These are phyloP conservation scores for Meteorus colon DNA, from an alignment of 2,888 invertebrate species.

Conservation along the genomic window DNA sequence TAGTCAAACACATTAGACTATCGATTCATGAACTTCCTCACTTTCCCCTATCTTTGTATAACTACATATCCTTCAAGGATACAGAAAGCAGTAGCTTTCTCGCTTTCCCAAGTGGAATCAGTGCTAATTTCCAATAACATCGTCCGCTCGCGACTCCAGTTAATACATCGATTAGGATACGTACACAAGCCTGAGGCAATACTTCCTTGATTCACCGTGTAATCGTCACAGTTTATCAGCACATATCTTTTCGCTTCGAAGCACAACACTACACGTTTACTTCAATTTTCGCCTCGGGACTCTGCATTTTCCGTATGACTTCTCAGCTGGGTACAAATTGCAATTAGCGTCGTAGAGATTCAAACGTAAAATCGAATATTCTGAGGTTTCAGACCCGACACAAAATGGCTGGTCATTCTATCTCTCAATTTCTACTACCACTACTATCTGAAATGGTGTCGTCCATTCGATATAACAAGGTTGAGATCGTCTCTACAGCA, in stretches of 20 bases:
- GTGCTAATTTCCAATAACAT: conserved; percentile 66
- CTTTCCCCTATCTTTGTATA: conserved; percentile 32
- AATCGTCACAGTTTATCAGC: conserved; percentile 53
- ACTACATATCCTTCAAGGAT: neutral
- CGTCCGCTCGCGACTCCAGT: conserved; percentile 65
- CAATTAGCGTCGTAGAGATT: conserved; percentile 33
- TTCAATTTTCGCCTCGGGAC: conserved; percentile 49
- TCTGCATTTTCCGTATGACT: conserved; percentile 42
- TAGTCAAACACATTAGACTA: conserved; percentile 7
- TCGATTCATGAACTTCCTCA: neutral
- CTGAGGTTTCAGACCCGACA: conserved; percentile 30
- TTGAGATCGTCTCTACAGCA: conserved; percentile 27
- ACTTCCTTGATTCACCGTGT: conserved; percentile 59
- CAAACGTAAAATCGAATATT: conserved; percentile 44
- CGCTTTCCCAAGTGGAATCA: conserved; percentile 63
- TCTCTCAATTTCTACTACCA: neutral
- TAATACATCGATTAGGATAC: conserved; percentile 67
- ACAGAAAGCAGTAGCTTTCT: conserved; percentile 35
- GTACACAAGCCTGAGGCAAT: conserved; percentile 57
- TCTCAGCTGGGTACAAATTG: conserved; percentile 41
- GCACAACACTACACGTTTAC: conserved; percentile 11
- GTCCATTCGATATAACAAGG: conserved; percentile 18
- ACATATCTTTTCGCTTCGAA: conserved; percentile 15
- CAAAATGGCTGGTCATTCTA: conserved; percentile 35
- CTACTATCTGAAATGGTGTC: conserved; percentile 14